phyloP scores from a whole-genome alignment of 1,140 invertebrate species.

The Diploscapter pachys region DNA sequence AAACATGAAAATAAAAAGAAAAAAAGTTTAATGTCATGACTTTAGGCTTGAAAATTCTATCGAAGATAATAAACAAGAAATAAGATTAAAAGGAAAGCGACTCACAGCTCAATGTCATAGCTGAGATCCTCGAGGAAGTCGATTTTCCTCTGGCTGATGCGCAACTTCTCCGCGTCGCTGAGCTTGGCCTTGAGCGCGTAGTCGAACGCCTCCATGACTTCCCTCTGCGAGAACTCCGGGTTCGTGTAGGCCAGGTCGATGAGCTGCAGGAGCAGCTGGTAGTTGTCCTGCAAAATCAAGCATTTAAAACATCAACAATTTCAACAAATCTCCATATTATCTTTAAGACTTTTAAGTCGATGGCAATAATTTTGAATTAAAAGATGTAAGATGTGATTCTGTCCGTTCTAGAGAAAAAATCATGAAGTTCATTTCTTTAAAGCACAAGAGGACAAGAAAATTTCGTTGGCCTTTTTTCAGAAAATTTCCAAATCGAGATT shows the following conservation, averaged over 20 bases:
- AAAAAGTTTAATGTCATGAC: too few species aligned
- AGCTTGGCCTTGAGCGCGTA: slow-evolving; percentile 11
- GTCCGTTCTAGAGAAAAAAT: too few species aligned
- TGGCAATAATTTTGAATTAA: too few species aligned
- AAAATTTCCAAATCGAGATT: too few species aligned
- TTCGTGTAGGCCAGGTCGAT: slow-evolving; percentile 16
- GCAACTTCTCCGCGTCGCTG: slow-evolving; percentile 13
- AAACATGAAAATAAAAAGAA: too few species aligned
- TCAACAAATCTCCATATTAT: too few species aligned
- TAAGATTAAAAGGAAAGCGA: not conserved
- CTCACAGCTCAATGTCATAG: slow-evolving; percentile 19
- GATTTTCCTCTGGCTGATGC: slow-evolving; percentile 28
- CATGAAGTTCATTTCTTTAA: too few species aligned
- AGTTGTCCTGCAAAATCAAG: not conserved
- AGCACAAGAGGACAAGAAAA: too few species aligned
- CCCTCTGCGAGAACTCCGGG: slow-evolving; percentile 2
- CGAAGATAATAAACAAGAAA: not conserved
- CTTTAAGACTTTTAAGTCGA: too few species aligned
- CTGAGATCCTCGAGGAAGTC: slow-evolving; percentile 27
- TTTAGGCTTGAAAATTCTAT: not conserved
- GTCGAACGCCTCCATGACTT: slow-evolving; percentile 21
- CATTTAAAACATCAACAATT: too few species aligned
- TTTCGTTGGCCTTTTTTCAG: too few species aligned
- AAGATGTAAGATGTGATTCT: too few species aligned
- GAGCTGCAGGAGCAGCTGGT: slow-evolving; percentile 13